Base-by-base conservation (phyloP, 2,113 vertebrate species). In the Perognathus longimembris region DNA sequence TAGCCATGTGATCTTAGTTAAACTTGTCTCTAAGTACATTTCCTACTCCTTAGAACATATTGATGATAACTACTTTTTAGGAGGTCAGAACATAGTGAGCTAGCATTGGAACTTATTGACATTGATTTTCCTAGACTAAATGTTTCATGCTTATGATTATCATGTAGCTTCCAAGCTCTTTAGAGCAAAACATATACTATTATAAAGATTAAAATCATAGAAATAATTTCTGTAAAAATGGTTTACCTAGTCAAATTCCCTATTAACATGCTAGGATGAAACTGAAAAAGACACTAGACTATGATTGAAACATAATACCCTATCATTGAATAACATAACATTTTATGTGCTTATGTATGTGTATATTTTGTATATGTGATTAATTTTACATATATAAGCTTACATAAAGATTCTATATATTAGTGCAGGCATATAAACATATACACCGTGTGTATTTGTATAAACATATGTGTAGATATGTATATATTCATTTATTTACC, bases 11-110 rank as follows among this genome's bases (percentile, higher is more conserved):
- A 50, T 90, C 7, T n/a, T 82, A 15, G 4, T 70, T 84, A 80
- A 89, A 87, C 81, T 80, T 92, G 34, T 90, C 40, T 92, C 17
- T 90, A 14, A 88, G 82, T 77, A 8, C 5, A 7, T 77, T 92
- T 82, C 10, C 42, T 45, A 89, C 4, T 5, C 79, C 8, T 75
- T 57, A 90, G 84, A 15, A 34, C 61, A 92, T 95, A 86, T 76
- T 79, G 38, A 3, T 2, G 69, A 32, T 38, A 75, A 89, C 2
- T n/a, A 40, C 9, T 59, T 94, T n/a, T 24, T 74, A 36, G 34
- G 42, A 64, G 11, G 15, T 57, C 50, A 93, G 30, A 92, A 84
- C n/a, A 83, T 26, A 90, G 32, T 66, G n/a, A 83, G 36, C 83
- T 36, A 75, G 5, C 14, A 69, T 8, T n/a, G 9, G 20, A 70